Base-by-base conservation (phyloP, 1,140 invertebrate species). In the Venustaconcha ellipsiformis region DNA sequence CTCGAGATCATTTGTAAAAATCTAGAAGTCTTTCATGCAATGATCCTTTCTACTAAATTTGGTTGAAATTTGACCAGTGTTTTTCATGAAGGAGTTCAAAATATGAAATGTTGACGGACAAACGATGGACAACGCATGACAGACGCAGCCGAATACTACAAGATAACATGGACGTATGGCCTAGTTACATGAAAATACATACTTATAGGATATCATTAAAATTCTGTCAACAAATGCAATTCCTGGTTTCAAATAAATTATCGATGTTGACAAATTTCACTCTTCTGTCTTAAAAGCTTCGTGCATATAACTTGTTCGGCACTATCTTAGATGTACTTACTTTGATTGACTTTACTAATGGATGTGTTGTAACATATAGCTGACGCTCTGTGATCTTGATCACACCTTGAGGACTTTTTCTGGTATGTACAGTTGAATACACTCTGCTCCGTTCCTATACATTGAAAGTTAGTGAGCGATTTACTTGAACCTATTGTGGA, bases 291-390 rank as follows among this genome's bases (percentile, higher is more conserved):
- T 66, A 6, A 66, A 12, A 20, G 6, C 5, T 20, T n/a, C 4
- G 48, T 60, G 30, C 56, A 73, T 26, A 58, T 14, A 67, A 57
- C 1, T 48, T 6, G 37, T 48, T 48, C 37, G 11, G 37, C 37
- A 11, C 6, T 48, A 48, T 48, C 37, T 48, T 30, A 1, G 17
- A 20, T 26, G 60, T 70, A 75, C 78, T 79, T 57, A 79, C 78
- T 68, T 60, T 58, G 73, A 58, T 79, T 62, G 2, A 79, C 78
- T 70, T 79, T n/a, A 60, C 63, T 64, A 5, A 76, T n/a, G 17
- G 74, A 67, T 60, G 48, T 78, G 57, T 78, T 65, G 63, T 82
- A 83, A 68, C 83, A 85, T 6, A 85, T 82, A 14, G 76, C 80
- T 15, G 82, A 80, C 1, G 82, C 83, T 66, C 78, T 59, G 14